A percentile compares a stretch with the other conserved stretches of the same genome.
phyloP scores from a whole-genome alignment of 2,113 vertebrate genomes.

The Pseudolaguvia tuberculata region DNA sequence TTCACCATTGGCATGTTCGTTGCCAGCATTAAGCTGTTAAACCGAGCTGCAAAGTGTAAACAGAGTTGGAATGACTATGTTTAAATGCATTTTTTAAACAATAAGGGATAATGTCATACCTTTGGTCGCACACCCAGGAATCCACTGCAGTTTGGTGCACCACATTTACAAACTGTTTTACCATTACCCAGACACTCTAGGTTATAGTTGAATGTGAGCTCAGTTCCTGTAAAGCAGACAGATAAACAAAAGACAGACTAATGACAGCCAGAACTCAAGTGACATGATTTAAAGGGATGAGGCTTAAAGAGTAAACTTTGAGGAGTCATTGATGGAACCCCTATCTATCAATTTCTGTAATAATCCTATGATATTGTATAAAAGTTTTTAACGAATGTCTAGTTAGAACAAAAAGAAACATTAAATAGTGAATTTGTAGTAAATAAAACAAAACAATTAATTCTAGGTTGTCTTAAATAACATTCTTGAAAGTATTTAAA shows the following conservation, averaged over 20 bases:
- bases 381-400: no score
- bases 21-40: background rate
- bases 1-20: background rate
- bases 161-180: conserved; percentile 96
- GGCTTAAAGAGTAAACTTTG: background rate
- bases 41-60: background rate
- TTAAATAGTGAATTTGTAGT: no score
- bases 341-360: no score
- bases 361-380: no score
- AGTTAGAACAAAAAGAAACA: no score
- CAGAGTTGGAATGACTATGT: no score
- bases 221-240: conserved; percentile 71
- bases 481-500: no score
- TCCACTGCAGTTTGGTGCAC: conserved; percentile 94
- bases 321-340: no score
- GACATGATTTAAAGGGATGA: background rate
- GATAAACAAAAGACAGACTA: background rate
- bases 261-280: no score
- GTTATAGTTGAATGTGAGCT: conserved; percentile 98
- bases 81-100: no score
- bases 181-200: conserved; percentile 96
- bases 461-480: no score
- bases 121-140: conserved; percentile 95
- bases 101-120: conserved; percentile 62
- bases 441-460: no score